Conservation (phyloP, 2,113 vertebrate species). For the Manacus vitellinus region DNA sequence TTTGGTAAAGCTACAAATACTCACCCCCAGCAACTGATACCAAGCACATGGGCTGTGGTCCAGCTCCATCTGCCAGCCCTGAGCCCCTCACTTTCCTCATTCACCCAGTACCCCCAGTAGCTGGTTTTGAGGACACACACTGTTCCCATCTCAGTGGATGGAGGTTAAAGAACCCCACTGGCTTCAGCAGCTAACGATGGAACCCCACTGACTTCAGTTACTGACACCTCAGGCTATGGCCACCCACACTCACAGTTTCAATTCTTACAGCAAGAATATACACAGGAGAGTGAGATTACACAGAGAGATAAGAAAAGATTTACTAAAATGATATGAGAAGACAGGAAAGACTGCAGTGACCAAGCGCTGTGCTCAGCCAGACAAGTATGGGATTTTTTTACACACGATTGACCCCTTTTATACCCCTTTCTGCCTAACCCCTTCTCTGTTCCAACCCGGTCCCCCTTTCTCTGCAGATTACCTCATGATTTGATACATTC, state of each 20-base stretch:
- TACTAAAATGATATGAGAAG: neutral
- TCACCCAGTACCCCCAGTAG: rapidly evolving
- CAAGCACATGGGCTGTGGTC: rapidly evolving
- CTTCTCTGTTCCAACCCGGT: neutral
- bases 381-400: neutral
- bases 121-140: neutral
- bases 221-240: neutral
- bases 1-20: neutral
- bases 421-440: neutral
- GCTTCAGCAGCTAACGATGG: neutral
- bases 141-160: rapidly evolving
- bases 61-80: rapidly evolving
- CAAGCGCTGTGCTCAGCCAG: rapidly evolving
- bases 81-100: neutral
- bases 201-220: neutral
- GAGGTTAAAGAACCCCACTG: neutral
- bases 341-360: neutral
- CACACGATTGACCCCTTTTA: neutral
- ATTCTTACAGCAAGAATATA: neutral
- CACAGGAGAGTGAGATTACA: neutral
- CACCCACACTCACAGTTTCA: neutral
- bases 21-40: rapidly evolving
- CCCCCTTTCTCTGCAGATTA: neutral
- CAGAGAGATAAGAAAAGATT: neutral
- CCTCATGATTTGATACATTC: neutral